These are phyloP conservation scores for Aurelia aurita DNA, from an alignment of 30 jellyfish, hydroid and myxozoan genomes.

Conservation along the genomic window DNA sequence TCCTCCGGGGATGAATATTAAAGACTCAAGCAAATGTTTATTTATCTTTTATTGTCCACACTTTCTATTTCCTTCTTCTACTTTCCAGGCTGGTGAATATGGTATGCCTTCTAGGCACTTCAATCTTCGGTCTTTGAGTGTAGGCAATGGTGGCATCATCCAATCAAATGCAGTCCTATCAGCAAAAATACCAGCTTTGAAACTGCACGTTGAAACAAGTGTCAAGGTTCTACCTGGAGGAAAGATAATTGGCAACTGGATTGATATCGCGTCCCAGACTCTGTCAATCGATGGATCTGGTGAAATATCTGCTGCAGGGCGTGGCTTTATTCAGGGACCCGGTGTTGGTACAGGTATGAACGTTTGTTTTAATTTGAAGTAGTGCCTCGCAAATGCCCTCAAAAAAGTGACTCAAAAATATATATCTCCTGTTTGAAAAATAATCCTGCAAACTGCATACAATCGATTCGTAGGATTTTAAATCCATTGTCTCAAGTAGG, in stretches of 20 bases:
- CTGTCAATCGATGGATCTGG: constrained; percentile 72
- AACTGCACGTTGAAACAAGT: constrained; percentile 20
- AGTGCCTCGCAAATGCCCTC: too few relatives aligned
- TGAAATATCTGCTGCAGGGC: constrained; percentile 55
- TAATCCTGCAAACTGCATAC: too few relatives aligned
- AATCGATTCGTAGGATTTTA: too few relatives aligned
- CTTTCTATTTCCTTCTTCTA: neutral
- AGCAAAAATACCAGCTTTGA: constrained; percentile 21
- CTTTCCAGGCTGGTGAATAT: constrained; percentile 38
- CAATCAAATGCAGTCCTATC: constrained; percentile 39
- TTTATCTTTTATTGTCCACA: neutral
- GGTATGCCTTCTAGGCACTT: constrained; percentile 57
- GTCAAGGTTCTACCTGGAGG: constrained; percentile 70
- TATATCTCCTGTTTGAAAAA: too few relatives aligned
- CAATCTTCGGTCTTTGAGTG: constrained; percentile 30
- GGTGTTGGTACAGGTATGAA: constrained; percentile 69
- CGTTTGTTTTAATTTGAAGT: too few relatives aligned
- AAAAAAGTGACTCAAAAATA: too few relatives aligned
- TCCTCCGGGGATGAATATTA: too few relatives aligned
- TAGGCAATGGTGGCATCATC: constrained; percentile 53
- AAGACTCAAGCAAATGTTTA: neutral
- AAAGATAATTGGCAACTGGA: constrained; percentile 41
- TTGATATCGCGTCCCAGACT: constrained; percentile 27
- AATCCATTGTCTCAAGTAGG: too few relatives aligned
- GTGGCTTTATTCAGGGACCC: constrained; percentile 49